Conservation (phyloP, 2,113 vertebrate species). For the Myodes glareolus region DNA sequence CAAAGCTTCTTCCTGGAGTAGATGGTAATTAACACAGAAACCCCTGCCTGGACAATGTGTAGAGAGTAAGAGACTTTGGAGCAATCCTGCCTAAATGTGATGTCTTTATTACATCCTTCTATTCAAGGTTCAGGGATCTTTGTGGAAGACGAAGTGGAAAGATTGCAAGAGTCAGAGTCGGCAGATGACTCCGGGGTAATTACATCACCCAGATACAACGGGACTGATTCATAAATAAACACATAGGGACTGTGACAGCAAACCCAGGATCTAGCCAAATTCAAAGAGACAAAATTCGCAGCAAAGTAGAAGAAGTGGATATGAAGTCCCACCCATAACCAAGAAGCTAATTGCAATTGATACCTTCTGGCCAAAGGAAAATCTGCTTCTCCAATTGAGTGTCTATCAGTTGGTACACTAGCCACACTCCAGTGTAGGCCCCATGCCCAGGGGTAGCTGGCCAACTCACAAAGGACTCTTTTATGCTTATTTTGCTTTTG, state of each 20-base stretch:
- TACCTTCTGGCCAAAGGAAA: neutral
- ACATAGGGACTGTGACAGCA: neutral
- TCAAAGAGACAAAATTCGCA: neutral
- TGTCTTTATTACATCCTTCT: neutral
- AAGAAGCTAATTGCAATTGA: neutral
- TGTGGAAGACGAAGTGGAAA: neutral
- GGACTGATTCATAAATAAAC: too few species aligned
- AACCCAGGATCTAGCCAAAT: too few species aligned
- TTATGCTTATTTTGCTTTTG: neutral
- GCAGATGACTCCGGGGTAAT: neutral
- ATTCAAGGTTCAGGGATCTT: neutral
- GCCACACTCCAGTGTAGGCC: neutral
- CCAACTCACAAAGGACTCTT: neutral
- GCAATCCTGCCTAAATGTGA: neutral
- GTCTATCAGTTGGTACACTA: neutral
- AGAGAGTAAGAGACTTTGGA: neutral
- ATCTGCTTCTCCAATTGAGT: too few species aligned
- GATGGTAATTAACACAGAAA: neutral
- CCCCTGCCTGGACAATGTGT: neutral
- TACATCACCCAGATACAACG: neutral
- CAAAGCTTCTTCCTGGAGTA: neutral
- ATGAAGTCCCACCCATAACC: neutral
- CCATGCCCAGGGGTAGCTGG: neutral
- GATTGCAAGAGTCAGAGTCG: neutral
- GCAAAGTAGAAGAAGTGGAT: neutral